Evolutionary conservation across 1,140 invertebrate species (phyloP), one percentile per base, ranked within the genome.

Genomic region (Aphelenchoides avenae): DNA sequence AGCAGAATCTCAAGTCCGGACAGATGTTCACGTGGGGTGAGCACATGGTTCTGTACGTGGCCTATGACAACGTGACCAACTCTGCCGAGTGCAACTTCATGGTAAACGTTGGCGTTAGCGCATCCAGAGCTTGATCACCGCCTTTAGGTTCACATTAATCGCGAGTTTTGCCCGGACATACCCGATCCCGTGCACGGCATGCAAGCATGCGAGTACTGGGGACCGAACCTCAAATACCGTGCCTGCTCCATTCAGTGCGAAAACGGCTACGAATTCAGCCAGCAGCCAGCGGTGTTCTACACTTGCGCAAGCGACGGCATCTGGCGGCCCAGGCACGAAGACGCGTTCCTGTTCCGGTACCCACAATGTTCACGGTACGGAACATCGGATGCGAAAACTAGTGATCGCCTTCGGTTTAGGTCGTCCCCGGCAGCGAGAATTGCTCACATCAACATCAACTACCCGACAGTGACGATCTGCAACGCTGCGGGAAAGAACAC

Each of bases 231-330:
- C n/a, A 88, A 91, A 72, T 93, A 91, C 79, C 68, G 71, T 46
- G 30, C 93, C 86, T 78, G 89, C 89, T 76, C 73, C 73, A 91
- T 94, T 52, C 80, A 84, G 50, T 94, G 91, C 70, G 87, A 90
- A 63, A 73, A 84, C 34, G 89, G 89, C 11, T 80, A 90, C 1
- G 83, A 87, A 63, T 95, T 95, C 79, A 90, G 89, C 1, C 87
- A 91, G 76, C 83, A 84, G 41, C 87, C 93, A 30, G 89, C 91
- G 0, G 87, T 89, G 64, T 95, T 94, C 80, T 95, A 93, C 73
- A 91, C 90, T 5, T 95, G 91, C 76, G 91, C 89, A 13, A 89
- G 88, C 50, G 91, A 95, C 84, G 91, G 91, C 33, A 91, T 91
- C 78, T 95, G 91, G 91, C 82, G 89, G 62, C 91, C 91, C 22